Percentiles rank a stretch among this genome's conserved stretches.
Evolutionary conservation across 2,797 vertebrate genomes (phyloP).

Genomic region (Xyrichtys novacula): DNA sequence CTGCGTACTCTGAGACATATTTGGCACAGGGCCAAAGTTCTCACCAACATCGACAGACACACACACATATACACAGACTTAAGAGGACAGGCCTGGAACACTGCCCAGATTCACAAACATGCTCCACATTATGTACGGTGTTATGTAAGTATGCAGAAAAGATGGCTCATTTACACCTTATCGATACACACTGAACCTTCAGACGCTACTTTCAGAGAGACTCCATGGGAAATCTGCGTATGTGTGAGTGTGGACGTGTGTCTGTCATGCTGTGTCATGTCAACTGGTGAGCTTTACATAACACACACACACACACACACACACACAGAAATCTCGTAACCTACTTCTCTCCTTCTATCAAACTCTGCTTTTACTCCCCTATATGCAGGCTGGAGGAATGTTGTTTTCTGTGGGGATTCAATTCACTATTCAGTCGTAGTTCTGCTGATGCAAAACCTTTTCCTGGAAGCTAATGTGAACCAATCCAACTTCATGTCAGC

Average conservation of each 20-base stretch:
- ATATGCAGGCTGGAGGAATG: slow-evolving; percentile 70
- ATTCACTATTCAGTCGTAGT: slow-evolving; percentile 78
- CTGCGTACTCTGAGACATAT: slow-evolving; percentile 59
- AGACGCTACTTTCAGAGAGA: slow-evolving; percentile 45
- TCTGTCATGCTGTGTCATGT: slow-evolving; percentile 62
- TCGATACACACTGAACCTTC: slow-evolving; percentile 61
- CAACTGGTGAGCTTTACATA: slow-evolving; percentile 62
- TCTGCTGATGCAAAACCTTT: slow-evolving; percentile 71
- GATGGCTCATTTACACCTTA: slow-evolving; percentile 68
- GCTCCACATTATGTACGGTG: slow-evolving; percentile 59
- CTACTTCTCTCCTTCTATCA: slow-evolving; percentile 64
- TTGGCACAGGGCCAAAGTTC: slow-evolving; percentile 64
- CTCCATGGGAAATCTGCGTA: slow-evolving; percentile 38
- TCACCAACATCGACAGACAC: slow-evolving; percentile 44
- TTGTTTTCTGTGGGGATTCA: slow-evolving; percentile 75
- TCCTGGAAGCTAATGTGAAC: slow-evolving; percentile 74
- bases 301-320: slow-evolving; percentile 46
- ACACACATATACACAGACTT: slow-evolving; percentile 23
- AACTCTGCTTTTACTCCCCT: slow-evolving; percentile 57
- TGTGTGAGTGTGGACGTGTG: slow-evolving; percentile 24
- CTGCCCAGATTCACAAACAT: slow-evolving; percentile 75
- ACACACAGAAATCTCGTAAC: slow-evolving; percentile 58
- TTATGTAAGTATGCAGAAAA: slow-evolving; percentile 75
- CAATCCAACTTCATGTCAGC: slow-evolving; percentile 75
- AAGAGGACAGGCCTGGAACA: slow-evolving; percentile 53